Base-by-base conservation (phyloP, 1,140 invertebrate genomes). In the Himalopsyche phryganea region DNA sequence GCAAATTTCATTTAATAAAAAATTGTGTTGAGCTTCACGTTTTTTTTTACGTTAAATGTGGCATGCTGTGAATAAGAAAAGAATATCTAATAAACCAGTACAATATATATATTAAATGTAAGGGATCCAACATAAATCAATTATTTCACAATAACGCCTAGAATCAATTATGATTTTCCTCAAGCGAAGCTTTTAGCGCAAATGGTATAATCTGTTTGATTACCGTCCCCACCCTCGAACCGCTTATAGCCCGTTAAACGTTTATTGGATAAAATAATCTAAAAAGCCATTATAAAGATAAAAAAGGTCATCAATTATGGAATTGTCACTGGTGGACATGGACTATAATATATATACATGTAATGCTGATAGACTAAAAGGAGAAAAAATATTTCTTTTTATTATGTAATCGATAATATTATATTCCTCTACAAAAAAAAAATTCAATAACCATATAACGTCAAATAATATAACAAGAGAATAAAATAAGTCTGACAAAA, bases 261-360 rank as follows among this genome's bases (percentile, higher is more conserved):
- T 15, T 57, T 50, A 57, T 50, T 57, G 47, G 47, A 56, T 50
- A 35, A 14, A 61, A 48, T 53, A 49, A 54, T 49, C 47, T 50
- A 13, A 15, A 56, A 55, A 50, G 50, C 51, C 59, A 61, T 61
- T 61, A 55, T 19, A 55, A 50, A 54, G 59, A 61, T 61, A 61
- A 61, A 61, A 60, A 61, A 50, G 51, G 38, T 50, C 59, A 61
- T 61, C 52, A 61, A 61, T 61, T 61, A 61, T 44, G 15, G 46
- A 58, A 58, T 58, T 58, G 57, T 58, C 57, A 52, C 47, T 40
- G 44, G 17, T n/a, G 41, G 42, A 38, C 23, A 28, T 14, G n/a
- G 15, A 33, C n/a, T n/a, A n/a, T n/a, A 48, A 56, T 56, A 56
- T 45, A 56, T 56, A 56, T 56, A 48, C 48, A 48, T 20, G 33